Evolutionary conservation across 2,113 vertebrate genomes (phyloP).

Genomic region (Albula glossodonta): DNA sequence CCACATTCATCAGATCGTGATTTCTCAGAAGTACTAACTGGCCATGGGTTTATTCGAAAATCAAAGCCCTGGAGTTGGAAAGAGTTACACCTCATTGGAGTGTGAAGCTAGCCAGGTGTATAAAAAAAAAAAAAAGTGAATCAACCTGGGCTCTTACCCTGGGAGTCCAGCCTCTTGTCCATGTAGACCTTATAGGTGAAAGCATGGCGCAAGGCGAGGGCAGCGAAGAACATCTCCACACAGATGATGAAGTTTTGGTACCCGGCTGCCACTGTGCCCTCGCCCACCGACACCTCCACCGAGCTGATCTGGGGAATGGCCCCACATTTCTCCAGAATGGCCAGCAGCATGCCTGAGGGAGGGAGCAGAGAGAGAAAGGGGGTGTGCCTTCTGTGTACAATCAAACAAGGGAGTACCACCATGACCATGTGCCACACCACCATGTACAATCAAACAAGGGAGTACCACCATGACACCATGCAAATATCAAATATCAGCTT

Average conservation of each 20-base stretch:
- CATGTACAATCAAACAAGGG: background rate
- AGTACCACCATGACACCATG: background rate
- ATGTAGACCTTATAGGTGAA: conserved; percentile 90
- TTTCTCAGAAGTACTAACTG: too few relatives aligned
- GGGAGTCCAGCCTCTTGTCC: conserved; percentile 88
- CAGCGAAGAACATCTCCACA: conserved; percentile 95
- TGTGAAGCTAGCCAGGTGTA: too few relatives aligned
- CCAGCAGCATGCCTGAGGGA: conserved; percentile 85
- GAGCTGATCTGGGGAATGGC: conserved; percentile 90
- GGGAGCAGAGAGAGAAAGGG: background rate
- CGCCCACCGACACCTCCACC: conserved; percentile 81
- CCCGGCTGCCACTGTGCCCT: conserved; percentile 89
- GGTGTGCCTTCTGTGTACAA: background rate
- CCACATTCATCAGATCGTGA: too few relatives aligned
- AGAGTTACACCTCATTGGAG: too few relatives aligned
- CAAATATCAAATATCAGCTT: too few relatives aligned
- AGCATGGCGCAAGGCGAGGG: conserved; percentile 87
- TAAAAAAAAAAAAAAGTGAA: too few relatives aligned
- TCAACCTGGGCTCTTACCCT: conserved; percentile 67
- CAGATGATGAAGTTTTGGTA: conserved; percentile 98
- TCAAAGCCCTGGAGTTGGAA: too few relatives aligned
- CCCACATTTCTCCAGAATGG: conserved; percentile 92
- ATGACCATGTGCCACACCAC: too few relatives aligned
- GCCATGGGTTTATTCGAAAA: too few relatives aligned
- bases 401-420: background rate